Conservation (phyloP, 2,113 vertebrate genomes). For the Crypturellus undulatus region DNA sequence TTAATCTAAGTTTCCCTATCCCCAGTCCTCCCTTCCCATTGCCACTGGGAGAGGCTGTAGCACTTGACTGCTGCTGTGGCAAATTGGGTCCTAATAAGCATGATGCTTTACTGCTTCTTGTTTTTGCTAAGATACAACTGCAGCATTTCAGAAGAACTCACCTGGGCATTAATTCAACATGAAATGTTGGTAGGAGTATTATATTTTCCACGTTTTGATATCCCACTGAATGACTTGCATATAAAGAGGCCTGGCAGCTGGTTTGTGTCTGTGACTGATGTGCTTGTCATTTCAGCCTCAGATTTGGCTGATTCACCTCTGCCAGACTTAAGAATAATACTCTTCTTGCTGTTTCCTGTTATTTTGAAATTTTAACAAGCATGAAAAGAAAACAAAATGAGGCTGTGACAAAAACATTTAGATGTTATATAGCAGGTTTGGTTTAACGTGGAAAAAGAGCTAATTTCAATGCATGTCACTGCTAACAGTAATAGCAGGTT, state of each 20-base stretch:
- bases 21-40: constrained; percentile 59
- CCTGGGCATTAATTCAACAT: constrained; percentile 80
- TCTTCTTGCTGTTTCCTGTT: background rate
- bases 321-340: constrained; percentile 35
- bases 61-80: constrained; percentile 81
- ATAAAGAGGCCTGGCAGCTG: constrained; percentile 70
- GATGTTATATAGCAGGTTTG: background rate
- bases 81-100: constrained; percentile 85
- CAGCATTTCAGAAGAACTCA: constrained; percentile 77
- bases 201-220: constrained; percentile 75
- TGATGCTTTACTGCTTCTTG: constrained; percentile 82
- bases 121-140: constrained; percentile 77
- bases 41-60: constrained; percentile 77
- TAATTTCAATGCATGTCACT: background rate
- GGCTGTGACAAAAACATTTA: background rate
- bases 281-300: constrained; percentile 54
- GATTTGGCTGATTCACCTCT: constrained; percentile 34
- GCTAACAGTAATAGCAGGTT: background rate
- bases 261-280: constrained; percentile 59
- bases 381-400: background rate
- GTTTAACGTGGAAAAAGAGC: background rate
- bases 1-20: constrained; percentile 80
- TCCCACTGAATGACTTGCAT: constrained; percentile 75
- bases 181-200: constrained; percentile 73
- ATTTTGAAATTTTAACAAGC: constrained; percentile 3